Conservation (phyloP, 2,113 vertebrate species). For the Athene cunicularia region DNA sequence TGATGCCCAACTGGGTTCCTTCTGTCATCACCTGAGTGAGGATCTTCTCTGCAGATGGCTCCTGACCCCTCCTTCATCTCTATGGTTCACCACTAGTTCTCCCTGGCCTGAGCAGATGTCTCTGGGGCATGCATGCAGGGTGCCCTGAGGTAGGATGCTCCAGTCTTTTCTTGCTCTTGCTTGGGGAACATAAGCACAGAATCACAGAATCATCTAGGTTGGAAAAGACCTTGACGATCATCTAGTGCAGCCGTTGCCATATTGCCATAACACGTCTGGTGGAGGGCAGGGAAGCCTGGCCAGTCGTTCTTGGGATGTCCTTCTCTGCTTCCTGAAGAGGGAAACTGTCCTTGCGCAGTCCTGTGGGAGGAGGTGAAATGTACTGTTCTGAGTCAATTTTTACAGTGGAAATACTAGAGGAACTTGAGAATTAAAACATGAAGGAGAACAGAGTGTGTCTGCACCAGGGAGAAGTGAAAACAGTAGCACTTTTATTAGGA, state of each 20-base stretch:
- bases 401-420: not conserved
- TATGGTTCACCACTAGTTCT: not conserved
- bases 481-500: not conserved
- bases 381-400: not conserved
- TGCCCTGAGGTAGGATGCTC: not conserved
- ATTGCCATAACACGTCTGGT: not conserved
- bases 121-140: not conserved
- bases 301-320: not conserved
- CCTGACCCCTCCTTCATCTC: not conserved
- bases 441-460: not conserved
- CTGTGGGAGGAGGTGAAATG: not conserved
- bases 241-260: no score
- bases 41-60: not conserved
- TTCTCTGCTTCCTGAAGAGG: not conserved
- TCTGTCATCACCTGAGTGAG: not conserved
- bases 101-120: not conserved
- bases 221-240: no score
- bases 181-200: not conserved
- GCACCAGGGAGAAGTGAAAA: constrained; percentile 7
- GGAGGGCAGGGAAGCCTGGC: not conserved
- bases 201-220: no score
- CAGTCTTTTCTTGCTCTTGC: not conserved
- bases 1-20: rapidly evolving
- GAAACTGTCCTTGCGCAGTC: not conserved
- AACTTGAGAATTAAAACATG: constrained; percentile 23